Conservation (phyloP, 2,888 invertebrate genomes). For the Neria commutata region DNA sequence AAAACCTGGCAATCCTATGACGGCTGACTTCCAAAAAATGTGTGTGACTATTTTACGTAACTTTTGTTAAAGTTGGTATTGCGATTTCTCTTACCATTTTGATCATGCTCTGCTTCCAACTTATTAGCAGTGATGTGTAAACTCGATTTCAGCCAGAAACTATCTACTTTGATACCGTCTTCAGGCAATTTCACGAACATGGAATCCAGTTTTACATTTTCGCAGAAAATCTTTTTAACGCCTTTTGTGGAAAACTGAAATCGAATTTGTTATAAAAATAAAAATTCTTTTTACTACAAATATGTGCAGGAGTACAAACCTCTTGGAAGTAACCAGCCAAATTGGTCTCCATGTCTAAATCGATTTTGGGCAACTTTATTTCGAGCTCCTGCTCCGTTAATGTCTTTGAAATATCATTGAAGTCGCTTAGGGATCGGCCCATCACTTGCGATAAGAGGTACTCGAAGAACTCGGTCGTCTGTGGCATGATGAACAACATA, state of each 20-base stretch:
- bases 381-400: not conserved
- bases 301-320: too few relatives aligned
- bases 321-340: not conserved
- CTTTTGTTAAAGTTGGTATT: too few relatives aligned
- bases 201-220: not conserved
- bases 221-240: not conserved
- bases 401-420: not conserved
- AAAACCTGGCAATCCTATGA: too few relatives aligned
- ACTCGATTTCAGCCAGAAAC: not conserved
- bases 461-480: not conserved
- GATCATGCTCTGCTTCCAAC: not conserved
- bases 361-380: not conserved
- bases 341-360: not conserved
- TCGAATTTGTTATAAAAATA: not conserved
- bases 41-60: not conserved
- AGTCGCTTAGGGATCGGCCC: not conserved
- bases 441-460: not conserved
- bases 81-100: not conserved
- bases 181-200: not conserved
- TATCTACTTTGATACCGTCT: not conserved
- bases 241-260: not conserved
- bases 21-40: too few relatives aligned
- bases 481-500: constrained; percentile 1
- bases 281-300: too few relatives aligned
- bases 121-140: not conserved